Percentiles rank a stretch among this genome's conserved stretches.
phyloP scores from a whole-genome alignment of 2,888 invertebrate species.

The Xylota segnis region DNA sequence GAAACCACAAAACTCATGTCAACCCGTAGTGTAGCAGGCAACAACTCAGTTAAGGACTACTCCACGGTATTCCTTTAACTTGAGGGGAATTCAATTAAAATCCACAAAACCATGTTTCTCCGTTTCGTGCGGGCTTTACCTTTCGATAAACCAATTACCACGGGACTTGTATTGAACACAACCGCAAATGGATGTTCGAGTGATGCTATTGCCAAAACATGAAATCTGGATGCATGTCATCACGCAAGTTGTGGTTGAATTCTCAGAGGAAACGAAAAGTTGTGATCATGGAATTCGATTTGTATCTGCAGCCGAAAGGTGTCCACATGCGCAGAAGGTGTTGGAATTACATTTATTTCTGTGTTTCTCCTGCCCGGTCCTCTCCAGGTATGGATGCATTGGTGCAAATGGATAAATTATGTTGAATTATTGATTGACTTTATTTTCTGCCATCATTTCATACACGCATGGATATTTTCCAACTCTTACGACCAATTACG shows the following conservation, averaged over 20 bases:
- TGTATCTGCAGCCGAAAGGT: neutral
- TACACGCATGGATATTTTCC: constrained; percentile 3
- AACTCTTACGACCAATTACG: constrained; percentile 4
- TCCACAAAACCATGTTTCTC: constrained; percentile 18
- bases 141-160: constrained; percentile 45
- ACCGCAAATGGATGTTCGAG: constrained; percentile 54
- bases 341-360: neutral
- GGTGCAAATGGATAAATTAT: neutral
- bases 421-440: neutral
- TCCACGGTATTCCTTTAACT: neutral
- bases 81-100: constrained; percentile 43
- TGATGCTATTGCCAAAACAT: constrained; percentile 16
- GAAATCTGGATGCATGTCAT: constrained; percentile 48
- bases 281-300: constrained; percentile 15
- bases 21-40: constrained; percentile 14
- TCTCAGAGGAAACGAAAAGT: neutral
- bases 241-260: constrained; percentile 38
- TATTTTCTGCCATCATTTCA: constrained; percentile 2
- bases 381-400: neutral
- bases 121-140: constrained; percentile 1
- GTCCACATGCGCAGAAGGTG: constrained; percentile 3
- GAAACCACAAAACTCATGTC: constrained; percentile 47
- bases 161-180: constrained; percentile 32
- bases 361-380: too few species aligned
- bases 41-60: constrained; percentile 41